Conservation (phyloP, 1,140 invertebrate species). For the Drosophila gunungcola region DNA sequence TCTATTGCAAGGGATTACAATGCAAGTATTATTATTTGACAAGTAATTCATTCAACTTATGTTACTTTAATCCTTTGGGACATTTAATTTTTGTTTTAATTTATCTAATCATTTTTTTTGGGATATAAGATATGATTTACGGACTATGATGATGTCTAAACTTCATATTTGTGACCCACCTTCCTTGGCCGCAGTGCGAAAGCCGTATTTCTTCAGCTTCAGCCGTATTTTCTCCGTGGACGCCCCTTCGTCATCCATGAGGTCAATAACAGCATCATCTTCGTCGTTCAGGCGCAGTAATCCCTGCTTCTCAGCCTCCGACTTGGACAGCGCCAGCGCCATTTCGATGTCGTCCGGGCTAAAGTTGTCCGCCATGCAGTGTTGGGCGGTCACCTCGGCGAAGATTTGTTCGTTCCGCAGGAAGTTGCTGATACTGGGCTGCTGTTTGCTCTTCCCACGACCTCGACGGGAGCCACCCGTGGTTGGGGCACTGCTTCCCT, state of each 20-base stretch:
- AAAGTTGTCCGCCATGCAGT: conserved; percentile 74
- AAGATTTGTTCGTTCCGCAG: conserved; percentile 77
- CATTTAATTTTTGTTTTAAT: too few species aligned
- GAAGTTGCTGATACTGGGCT: conserved; percentile 73
- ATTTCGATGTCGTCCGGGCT: conserved; percentile 80
- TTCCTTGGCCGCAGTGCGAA: conserved; percentile 64
- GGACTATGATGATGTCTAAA: too few species aligned
- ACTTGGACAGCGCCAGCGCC: conserved; percentile 77
- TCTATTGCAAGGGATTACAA: background rate
- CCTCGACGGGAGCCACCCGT: background rate
- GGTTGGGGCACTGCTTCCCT: conserved; percentile 7
- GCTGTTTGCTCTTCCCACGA: conserved; percentile 44
- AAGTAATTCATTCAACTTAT: too few species aligned
- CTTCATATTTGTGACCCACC: conserved; percentile 30
- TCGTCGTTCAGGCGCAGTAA: conserved; percentile 29
- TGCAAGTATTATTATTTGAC: too few species aligned
- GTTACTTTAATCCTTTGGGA: too few species aligned
- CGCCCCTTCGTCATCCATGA: conserved; percentile 22
- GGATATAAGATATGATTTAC: too few species aligned
- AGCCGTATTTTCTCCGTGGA: conserved; percentile 53
- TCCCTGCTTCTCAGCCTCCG: conserved; percentile 65
- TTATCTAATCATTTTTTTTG: too few species aligned
- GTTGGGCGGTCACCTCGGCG: conserved; percentile 73
- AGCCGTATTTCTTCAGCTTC: conserved; percentile 72
- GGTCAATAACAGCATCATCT: conserved; percentile 43